These are phyloP conservation scores for Mnemiopsis leidyi DNA, from an alignment of 37 sponge, comb jelly and placozoan genomes.

Conservation along the genomic window DNA sequence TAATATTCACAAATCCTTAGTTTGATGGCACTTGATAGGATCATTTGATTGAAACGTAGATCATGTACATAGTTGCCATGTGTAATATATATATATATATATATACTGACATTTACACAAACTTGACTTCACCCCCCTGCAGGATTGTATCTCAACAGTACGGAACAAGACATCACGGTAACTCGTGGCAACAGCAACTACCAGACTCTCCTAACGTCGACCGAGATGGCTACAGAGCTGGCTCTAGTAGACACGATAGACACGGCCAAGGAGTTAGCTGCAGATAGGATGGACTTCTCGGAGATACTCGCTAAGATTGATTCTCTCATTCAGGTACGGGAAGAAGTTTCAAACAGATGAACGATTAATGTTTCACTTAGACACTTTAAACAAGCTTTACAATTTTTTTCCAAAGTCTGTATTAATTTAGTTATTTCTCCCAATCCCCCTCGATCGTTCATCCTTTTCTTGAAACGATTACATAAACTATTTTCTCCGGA, in stretches of 20 bases:
- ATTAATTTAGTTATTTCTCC: no score
- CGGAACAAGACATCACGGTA: not conserved
- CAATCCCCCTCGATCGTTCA: no score
- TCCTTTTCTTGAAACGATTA: no score
- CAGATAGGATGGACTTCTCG: not conserved
- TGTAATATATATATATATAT: no score
- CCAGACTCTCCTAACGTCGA: slow-evolving; percentile 21
- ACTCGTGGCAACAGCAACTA: not conserved
- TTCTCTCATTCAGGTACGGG: no score
- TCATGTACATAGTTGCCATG: no score
- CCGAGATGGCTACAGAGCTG: slow-evolving; percentile 57
- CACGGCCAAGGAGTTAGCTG: slow-evolving; percentile 16
- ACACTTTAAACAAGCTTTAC: not conserved
- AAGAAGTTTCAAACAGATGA: not conserved
- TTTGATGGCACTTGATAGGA: no score
- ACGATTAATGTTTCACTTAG: not conserved
- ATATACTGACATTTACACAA: no score
- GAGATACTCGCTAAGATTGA: not conserved
- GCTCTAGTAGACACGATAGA: slow-evolving; percentile 23
- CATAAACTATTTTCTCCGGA: no score
- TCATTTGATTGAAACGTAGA: no score
- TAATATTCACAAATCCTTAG: no score
- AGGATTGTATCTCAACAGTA: not conserved
- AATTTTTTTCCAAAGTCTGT: not conserved
- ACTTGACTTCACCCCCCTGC: no score